Evolutionary conservation across 1,140 invertebrate species (phyloP), one percentile per base, ranked within the genome.

Genomic region (Diorhabda elongata): DNA sequence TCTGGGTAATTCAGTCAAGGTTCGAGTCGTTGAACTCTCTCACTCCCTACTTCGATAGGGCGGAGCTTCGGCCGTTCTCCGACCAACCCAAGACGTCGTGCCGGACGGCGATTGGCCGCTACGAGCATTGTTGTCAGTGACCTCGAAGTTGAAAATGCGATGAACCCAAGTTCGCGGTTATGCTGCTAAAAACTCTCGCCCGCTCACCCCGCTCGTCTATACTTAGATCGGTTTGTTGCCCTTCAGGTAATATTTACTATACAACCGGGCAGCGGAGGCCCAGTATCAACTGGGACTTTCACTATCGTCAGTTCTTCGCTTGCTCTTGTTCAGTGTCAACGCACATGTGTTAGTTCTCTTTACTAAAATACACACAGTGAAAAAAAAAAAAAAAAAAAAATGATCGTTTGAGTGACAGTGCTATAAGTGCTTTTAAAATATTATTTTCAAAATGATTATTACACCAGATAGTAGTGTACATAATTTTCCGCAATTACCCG

Each of bases 1-100:
- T 83, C 82, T 85, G 86, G 86, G 86, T 87, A 87, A 87, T 86
- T 87, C 86, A 87, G 86, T 88, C 87, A 88, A 88, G 86, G 87
- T 87, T 87, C 85, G 76, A 83, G 85, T 80, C 85, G 84, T 85
- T 87, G 87, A 88, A 87, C 86, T 85, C 83, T 70, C 75, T 67
- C 68, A 68, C 72, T 73, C 73, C 66, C 68, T 45, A 57, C 68
- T 59, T 58, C 42, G 11, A 58, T 56, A 60, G 67, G 77, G 77
- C 77, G 79, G 80, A 79, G 78, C 70, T 61, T 67, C 56, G 63
- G 65, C 5, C 64, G 43, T 61, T 44, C 62, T 42, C 26, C 70
- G 74, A 68, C 76, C 74, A 68, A 84, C 83, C 83, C 80, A 8
- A 75, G 74, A 74, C 2, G 7, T n/a, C 26, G 68, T 56, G 77